A percentile compares a stretch with the other conserved stretches of the same genome.
Conservation (phyloP, 2,888 invertebrate species). For the Pyrocoelia pectoralis region DNA sequence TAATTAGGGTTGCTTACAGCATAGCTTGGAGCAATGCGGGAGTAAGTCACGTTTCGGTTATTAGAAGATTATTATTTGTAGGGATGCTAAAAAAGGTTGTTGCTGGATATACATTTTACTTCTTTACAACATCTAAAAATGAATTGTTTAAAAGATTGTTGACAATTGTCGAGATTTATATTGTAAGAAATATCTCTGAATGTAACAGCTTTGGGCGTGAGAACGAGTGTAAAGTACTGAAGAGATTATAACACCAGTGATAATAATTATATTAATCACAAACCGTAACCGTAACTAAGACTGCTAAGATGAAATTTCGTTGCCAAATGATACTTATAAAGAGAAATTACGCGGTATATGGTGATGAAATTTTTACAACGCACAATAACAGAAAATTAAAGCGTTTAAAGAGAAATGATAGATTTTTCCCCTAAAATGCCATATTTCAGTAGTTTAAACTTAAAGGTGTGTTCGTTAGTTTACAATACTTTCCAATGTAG, state of each 20-base stretch:
- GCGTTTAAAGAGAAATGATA: conserved; percentile 17
- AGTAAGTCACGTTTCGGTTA: no score
- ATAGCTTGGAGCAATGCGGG: no score
- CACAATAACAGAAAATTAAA: not conserved
- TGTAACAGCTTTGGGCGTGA: not conserved
- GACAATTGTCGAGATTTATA: no score
- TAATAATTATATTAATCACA: not conserved
- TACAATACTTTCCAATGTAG: conserved; percentile 7
- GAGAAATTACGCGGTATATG: no score
- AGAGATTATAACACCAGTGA: not conserved
- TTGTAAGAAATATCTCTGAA: no score
- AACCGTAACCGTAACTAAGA: not conserved
- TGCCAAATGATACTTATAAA: not conserved
- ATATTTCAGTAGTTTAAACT: not conserved
- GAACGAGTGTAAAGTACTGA: not conserved
- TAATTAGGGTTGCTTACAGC: no score
- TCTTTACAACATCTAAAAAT: no score
- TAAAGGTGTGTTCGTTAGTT: conserved; percentile 1
- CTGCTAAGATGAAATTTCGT: not conserved
- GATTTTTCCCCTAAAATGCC: conserved; percentile 7
- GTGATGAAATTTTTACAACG: no score
- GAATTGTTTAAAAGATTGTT: no score
- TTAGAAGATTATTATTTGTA: no score
- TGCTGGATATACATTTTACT: no score
- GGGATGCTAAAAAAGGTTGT: no score